Conservation (phyloP, 2,797 vertebrate species). For the Pelochelys cantorii region DNA sequence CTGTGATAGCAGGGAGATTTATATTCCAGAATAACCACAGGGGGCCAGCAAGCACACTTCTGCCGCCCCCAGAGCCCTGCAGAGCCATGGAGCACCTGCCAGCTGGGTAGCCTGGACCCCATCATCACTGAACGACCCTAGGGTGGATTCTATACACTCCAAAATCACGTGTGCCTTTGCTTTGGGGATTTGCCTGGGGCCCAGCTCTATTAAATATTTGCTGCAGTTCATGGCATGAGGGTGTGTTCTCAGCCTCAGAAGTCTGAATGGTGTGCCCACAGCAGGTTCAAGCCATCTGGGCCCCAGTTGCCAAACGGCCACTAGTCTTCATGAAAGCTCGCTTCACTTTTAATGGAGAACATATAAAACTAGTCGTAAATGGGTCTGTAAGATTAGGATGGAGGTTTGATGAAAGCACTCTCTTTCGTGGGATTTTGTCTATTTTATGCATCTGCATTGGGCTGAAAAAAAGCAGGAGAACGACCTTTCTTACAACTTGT, state of each 20-base stretch:
- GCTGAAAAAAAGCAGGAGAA: neutral
- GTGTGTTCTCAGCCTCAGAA: constrained; percentile 53
- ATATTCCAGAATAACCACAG: too few relatives aligned
- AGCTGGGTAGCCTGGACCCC: too few relatives aligned
- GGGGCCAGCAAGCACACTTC: too few relatives aligned
- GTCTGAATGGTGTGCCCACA: constrained; percentile 60
- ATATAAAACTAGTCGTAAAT: neutral
- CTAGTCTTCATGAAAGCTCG: neutral
- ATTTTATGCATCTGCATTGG: accelerated
- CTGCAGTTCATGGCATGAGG: constrained; percentile 26
- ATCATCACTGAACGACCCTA: too few relatives aligned
- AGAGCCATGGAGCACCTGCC: too few relatives aligned
- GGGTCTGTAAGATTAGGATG: neutral
- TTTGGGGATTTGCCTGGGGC: neutral
- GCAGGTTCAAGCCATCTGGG: constrained; percentile 34
- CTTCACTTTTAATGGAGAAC: neutral
- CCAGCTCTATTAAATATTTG: constrained; percentile 45
- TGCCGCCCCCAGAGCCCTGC: too few relatives aligned
- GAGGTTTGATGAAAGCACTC: accelerated
- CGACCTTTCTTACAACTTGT: neutral
- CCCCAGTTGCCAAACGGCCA: neutral
- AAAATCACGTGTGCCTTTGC: neutral
- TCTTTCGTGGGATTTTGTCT: accelerated
- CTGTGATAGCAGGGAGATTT: too few relatives aligned
- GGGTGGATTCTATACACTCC: neutral